Evolutionary conservation across 2,888 invertebrate genomes (phyloP).

Genomic region (Lasioglossum pauxillum): DNA sequence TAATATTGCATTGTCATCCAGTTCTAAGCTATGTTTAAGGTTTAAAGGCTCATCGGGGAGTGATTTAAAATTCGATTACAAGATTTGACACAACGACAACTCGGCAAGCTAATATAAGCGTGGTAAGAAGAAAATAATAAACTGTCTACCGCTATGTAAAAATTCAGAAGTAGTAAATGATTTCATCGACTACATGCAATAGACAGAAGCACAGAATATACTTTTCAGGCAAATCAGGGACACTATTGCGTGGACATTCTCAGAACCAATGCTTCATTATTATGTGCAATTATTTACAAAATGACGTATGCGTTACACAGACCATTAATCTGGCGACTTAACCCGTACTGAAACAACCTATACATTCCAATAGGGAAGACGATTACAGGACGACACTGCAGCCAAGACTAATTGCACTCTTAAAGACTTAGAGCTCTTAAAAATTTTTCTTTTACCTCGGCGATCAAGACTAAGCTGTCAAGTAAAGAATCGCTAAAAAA

Average conservation of each 20-base stretch:
- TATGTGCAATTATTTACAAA: constrained; percentile 93
- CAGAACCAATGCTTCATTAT: constrained; percentile 95
- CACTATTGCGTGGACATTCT: constrained; percentile 94
- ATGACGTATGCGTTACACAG: constrained; percentile 74
- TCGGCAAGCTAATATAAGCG: too few species aligned
- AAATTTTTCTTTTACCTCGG: background rate
- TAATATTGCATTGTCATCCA: too few species aligned
- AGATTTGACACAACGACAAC: too few species aligned
- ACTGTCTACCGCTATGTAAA: background rate
- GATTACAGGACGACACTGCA: background rate
- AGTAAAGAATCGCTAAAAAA: background rate
- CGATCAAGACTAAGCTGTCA: background rate
- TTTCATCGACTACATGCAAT: background rate
- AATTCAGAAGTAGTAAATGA: background rate
- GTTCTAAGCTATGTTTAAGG: too few species aligned
- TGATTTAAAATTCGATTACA: too few species aligned
- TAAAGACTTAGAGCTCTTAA: background rate
- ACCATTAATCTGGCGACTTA: too few species aligned
- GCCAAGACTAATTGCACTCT: background rate
- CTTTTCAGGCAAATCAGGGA: constrained; percentile 92
- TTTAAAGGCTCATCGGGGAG: too few species aligned
- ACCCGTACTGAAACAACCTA: too few species aligned
- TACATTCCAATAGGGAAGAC: too few species aligned
- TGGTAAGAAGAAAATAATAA: background rate
- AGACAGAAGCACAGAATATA: background rate